These are phyloP conservation scores for Pediacus dermestoides DNA, from an alignment of 2,888 invertebrate species.

Conservation along the genomic window DNA sequence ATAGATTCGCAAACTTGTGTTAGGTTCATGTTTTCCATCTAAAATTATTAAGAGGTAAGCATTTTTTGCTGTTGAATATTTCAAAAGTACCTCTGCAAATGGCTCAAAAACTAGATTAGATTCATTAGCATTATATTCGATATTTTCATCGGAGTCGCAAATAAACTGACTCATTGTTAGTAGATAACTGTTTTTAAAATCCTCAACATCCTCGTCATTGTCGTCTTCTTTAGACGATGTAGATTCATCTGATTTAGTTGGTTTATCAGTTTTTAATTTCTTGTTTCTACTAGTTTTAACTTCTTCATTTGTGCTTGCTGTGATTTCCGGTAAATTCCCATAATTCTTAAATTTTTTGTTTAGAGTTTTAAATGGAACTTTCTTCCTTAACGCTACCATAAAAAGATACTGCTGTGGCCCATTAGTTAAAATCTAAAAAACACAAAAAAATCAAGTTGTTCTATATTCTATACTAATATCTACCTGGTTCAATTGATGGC, in stretches of 20 bases:
- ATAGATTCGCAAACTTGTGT: conserved; percentile 57
- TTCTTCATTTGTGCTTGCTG: conserved; percentile 15
- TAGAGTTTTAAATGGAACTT: conserved; percentile 57
- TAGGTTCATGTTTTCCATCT: conserved; percentile 67
- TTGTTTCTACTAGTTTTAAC: conserved; percentile 20
- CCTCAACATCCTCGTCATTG: conserved; percentile 50
- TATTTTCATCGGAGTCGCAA: conserved; percentile 26
- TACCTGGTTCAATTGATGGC: conserved; percentile 70
- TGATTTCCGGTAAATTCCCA: conserved; percentile 38
- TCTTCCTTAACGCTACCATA: conserved; percentile 59
- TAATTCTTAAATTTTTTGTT: conserved; percentile 51
- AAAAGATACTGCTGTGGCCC: conserved; percentile 64
- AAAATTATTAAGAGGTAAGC: conserved; percentile 18
- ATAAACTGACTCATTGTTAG: conserved; percentile 63
- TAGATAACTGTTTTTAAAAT: conserved; percentile 61
- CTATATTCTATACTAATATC: conserved; percentile 8
- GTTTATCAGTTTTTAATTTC: conserved; percentile 35
- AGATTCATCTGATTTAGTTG: conserved; percentile 22
- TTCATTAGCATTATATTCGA: conserved; percentile 29
- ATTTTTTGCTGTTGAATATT: conserved; percentile 6
- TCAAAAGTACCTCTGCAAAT: conserved; percentile 57
- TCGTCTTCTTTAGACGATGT: conserved; percentile 27
- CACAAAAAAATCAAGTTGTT: conserved; percentile 7
- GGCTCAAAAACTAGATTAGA: conserved; percentile 56
- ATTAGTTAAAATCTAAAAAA: conserved; percentile 55